Conservation (phyloP, 2,888 invertebrate species). For the Cinara cedri region DNA sequence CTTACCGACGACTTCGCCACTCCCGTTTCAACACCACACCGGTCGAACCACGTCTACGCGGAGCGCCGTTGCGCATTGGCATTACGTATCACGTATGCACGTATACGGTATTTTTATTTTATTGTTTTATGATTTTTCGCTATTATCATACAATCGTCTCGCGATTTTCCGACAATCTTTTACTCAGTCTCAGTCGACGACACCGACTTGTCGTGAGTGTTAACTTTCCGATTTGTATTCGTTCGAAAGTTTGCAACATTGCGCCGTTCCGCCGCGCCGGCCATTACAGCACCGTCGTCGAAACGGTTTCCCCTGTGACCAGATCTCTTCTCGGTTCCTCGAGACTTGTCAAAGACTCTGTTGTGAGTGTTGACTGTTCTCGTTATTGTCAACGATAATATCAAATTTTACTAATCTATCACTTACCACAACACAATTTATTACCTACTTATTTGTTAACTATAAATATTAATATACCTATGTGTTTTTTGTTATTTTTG, state of each 20-base stretch:
- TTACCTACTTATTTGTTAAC: too few relatives aligned
- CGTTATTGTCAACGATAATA: too few relatives aligned
- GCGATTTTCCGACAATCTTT: too few relatives aligned
- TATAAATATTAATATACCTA: background rate
- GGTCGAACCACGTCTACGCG: background rate
- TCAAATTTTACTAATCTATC: too few relatives aligned
- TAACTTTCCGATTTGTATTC: background rate
- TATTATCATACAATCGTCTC: too few relatives aligned
- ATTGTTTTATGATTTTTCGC: too few relatives aligned
- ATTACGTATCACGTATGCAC: too few relatives aligned
- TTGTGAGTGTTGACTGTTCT: slow-evolving; percentile 33
- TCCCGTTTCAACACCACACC: background rate
- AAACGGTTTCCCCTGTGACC: slow-evolving; percentile 36
- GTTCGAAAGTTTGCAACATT: slow-evolving; percentile 36
- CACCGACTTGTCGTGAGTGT: background rate
- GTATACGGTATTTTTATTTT: too few relatives aligned
- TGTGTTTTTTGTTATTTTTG: background rate
- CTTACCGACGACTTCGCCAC: background rate
- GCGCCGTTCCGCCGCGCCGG: slow-evolving; percentile 8
- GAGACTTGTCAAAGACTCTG: slow-evolving; percentile 48
- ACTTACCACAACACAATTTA: too few relatives aligned
- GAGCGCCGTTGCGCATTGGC: background rate
- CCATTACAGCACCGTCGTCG: background rate
- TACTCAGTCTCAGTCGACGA: background rate
- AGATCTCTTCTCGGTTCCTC: background rate